Evolutionary conservation across 2,113 vertebrate genomes (phyloP), one percentile per base, ranked within the genome.

Genomic region (Rhegmatorhina hoffmannsi): DNA sequence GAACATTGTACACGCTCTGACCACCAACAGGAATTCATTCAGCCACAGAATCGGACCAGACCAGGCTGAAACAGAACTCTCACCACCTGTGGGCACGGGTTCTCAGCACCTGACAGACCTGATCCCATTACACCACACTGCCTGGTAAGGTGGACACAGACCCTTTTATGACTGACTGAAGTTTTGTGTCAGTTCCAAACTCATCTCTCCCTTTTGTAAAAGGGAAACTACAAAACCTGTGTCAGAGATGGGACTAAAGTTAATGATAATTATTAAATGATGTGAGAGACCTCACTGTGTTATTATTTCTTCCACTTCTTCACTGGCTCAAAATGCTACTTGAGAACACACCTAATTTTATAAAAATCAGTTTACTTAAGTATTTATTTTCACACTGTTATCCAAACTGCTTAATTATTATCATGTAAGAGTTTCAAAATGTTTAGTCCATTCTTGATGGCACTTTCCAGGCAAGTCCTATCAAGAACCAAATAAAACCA

Each of bases 41-140:
- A 85, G 67, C 28, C 72, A 62, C 58, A 73, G 66, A 64, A 75
- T 38, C 28, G 1, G 53, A 79, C 1, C 10, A 82, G 74, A 76
- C 17, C 36, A 69, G 75, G 8, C 8, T 91, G 79, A 97, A 96
- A 90, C 52, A 36, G 88, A 95, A 90, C 63, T 64, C 79, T 74
- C 56, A 33, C 55, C 69, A 74, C 64, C 89, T 86, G 72, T 38
- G 0, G 14, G 38, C 1, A 1, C 88, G 84, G 67, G 36, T 70
- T 84, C 83, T 66, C 75, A 53, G 82, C 84, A 88, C 67, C 36
- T 76, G 75, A 73, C 59, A 77, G 50, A 58, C 66, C 50, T 58
- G 82, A 80, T 90, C 75, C 74, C 73, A 18, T 93, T 85, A 88
- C 72, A 90, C 33, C 50, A 53, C 28, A 7, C 16, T 38, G 63